Evolutionary conservation across 2,113 vertebrate species (phyloP), one percentile per base, ranked within the genome.

Genomic region (Neolamprologus hecqui): DNA sequence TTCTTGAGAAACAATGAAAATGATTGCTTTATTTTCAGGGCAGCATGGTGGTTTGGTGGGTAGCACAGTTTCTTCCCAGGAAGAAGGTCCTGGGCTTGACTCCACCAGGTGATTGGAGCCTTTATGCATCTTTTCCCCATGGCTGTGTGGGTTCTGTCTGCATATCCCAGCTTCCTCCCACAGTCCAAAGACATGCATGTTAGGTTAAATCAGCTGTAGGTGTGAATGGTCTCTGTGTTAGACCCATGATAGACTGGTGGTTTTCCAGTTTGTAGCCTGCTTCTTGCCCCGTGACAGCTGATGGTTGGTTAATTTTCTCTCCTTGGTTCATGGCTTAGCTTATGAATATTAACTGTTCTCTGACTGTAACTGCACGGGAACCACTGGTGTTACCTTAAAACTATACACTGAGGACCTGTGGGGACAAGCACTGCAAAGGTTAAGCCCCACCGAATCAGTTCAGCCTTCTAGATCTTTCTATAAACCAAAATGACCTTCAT

Each of bases 401-500:
- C n/a, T 40, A 40, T 21, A 21, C 63, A 23, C 35, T 1, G 35
- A 42, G 17, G 6, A 35, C 60, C 60, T n/a, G 31, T 65, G n/a
- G 37, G 21, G 21, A 73, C 21, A 26, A 73, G 37, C 21, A 17
- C 68, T 17, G 21, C 33, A 84, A 84, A 90, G 58, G 35, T 19
- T 90, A 21, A 85, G 51, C 75, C 63, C 14, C 7, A 1, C 5
- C 6, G 9, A 92, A 31, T 9, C 55, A 85, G 11, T 84, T 3
- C 21, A 88, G 80, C 68, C 51, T 2, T 14, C 2, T 79, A 82
- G 82, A 88, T 28, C 87, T 80, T 73, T 19, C 77, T n/a, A 37
- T 37, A 86, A 84, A 84, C 14, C 77, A 28, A 23, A 5, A 21
- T 58, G 75, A 89, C 86, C 53, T 84, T 47, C 5, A 63, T 35